Conservation (phyloP, 2,113 vertebrate species). For the Psittacara wagleri region DNA sequence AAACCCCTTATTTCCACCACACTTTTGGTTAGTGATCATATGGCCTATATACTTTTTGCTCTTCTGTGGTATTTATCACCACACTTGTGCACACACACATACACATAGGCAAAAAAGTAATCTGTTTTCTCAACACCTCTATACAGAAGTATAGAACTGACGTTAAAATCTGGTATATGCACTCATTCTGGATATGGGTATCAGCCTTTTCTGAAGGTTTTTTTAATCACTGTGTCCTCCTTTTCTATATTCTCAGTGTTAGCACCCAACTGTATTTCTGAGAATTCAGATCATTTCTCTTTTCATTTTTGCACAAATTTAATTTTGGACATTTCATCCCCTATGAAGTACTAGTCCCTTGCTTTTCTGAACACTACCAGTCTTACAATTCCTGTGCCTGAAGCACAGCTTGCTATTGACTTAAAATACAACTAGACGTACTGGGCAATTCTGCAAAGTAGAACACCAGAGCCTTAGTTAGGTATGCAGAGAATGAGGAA, state of each 20-base stretch:
- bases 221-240: neutral
- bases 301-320: neutral
- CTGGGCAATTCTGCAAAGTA: neutral
- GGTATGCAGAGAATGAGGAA: neutral
- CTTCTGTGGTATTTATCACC: neutral
- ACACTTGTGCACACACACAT: neutral
- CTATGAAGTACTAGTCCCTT: neutral
- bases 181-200: neutral
- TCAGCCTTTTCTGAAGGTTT: neutral
- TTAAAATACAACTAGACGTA: neutral
- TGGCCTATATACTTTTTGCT: neutral
- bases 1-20: accelerated
- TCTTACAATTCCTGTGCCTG: neutral
- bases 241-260: neutral
- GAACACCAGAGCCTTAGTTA: neutral
- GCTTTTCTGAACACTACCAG: neutral
- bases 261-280: neutral
- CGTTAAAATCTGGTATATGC: neutral
- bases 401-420: neutral
- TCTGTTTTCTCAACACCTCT: neutral
- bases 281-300: neutral
- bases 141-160: neutral
- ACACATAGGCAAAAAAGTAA: neutral
- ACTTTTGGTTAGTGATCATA: neutral
- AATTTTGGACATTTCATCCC: neutral